Evolutionary conservation across 2,113 vertebrate species (phyloP).

Genomic region (Bos javanicus): DNA sequence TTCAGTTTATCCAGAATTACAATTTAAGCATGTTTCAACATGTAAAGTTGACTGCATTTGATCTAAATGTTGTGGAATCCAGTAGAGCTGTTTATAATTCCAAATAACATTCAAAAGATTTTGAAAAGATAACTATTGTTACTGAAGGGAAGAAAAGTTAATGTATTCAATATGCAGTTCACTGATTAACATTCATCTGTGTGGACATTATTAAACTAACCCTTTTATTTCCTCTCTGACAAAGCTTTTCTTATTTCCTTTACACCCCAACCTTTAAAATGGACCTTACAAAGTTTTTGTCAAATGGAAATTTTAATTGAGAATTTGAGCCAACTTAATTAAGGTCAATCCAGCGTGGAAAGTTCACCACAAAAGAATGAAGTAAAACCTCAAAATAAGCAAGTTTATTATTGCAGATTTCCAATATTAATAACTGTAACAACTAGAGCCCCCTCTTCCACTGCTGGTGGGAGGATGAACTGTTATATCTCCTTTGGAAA

Average conservation of each 20-base stretch:
- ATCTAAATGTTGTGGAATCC: background rate
- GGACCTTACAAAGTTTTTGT: background rate
- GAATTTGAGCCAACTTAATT: conserved; percentile 36
- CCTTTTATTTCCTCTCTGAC: background rate
- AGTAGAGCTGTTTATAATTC: background rate
- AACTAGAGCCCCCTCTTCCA: background rate
- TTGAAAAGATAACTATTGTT: conserved; percentile 29
- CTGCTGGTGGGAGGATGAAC: background rate
- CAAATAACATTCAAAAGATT: background rate
- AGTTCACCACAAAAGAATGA: conserved; percentile 35
- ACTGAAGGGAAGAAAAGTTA: background rate
- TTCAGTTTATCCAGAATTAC: background rate
- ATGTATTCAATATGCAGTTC: conserved; percentile 7
- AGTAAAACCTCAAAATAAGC: background rate
- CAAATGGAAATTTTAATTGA: conserved; percentile 32
- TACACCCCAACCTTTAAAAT: background rate
- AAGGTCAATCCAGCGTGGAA: conserved; percentile 5
- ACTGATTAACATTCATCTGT: background rate
- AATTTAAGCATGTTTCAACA: background rate
- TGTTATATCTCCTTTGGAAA: background rate
- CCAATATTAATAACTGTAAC: background rate
- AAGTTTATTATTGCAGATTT: background rate
- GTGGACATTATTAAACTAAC: background rate
- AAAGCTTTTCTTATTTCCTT: conserved; percentile 11
- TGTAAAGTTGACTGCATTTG: background rate